Evolutionary conservation across 2,888 invertebrate genomes (phyloP).

Genomic region (Aspidiotus rigidus): DNA sequence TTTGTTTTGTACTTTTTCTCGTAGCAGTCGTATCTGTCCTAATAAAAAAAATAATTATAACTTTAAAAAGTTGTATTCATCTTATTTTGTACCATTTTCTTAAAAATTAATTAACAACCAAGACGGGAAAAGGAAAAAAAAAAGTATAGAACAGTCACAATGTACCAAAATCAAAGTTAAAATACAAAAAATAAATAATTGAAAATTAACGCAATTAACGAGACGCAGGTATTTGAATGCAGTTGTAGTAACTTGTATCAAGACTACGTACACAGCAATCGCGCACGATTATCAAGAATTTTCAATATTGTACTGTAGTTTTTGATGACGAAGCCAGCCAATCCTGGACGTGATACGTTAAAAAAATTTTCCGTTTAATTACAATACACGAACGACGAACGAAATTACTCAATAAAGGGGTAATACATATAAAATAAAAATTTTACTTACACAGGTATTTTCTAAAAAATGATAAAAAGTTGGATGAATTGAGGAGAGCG

Average conservation of each 20-base stretch:
- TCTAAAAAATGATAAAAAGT: conserved; percentile 9
- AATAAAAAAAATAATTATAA: neutral
- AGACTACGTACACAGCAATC: no score
- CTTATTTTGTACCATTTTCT: conserved; percentile 28
- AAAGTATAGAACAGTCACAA: conserved; percentile 14
- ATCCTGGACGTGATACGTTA: no score
- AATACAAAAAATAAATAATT: neutral
- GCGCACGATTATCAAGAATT: no score
- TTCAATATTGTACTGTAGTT: no score
- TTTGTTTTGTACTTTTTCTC: neutral
- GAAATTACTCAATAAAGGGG: no score
- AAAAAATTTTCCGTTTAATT: no score
- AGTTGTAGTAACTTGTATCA: no score
- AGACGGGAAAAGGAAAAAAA: neutral
- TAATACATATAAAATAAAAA: no score
- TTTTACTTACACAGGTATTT: neutral
- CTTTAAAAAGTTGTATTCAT: neutral
- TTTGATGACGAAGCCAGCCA: no score
- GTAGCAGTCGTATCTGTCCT: neutral
- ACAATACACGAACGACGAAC: no score
- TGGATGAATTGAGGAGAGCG: neutral
- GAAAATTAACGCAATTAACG: conserved; percentile 6
- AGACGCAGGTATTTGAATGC: neutral
- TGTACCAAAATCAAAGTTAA: conserved; percentile 12
- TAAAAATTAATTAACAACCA: conserved; percentile 25